Base-by-base conservation (phyloP, 2,888 invertebrate species). In the Palloptera scutellata region DNA sequence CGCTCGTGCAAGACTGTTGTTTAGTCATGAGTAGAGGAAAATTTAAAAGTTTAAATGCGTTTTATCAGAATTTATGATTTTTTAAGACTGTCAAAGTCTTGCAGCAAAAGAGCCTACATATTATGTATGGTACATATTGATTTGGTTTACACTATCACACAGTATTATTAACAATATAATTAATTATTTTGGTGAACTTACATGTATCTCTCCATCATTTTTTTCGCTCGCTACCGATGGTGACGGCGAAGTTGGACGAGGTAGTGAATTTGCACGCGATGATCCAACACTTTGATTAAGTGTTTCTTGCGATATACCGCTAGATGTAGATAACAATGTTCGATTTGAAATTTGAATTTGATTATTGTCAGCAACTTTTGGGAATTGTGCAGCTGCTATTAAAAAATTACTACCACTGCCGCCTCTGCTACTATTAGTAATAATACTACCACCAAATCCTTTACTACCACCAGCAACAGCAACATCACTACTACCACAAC, bases 161-260 rank as follows among this genome's bases (percentile, higher is more conserved):
- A n/a, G n/a, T 30, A 6, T 30, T 4, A 30, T 30, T 4, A 30
- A 30, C 6, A 30, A 4, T 30, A 30, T 30, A 30, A 30, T 30
- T 30, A n/a, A 30, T n/a, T 43, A 20, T 9, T 8, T 11, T 30
- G 8, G 45, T 6, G 12, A 52, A 74, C 79, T 80, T 79, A 92
- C 92, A 87, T 92, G 92, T 52, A 93, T 87, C 81, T 94, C 94
- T 55, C 57, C 63, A 79, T 93, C 93, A 71, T 92, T 92, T 83
- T 95, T 95, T 81, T 97, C 96, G 76, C 95, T 95, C 77, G 92
- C 92, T 77, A 95, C 90, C 71, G 96, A 96, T 53, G 96, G 96
- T 75, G 96, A 96, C 1, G 97, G 97, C 78, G 96, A 96, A 40
- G 93, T 90, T 58, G 93, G 93, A 77, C 93, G 87, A 75, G 92